Base-by-base conservation (phyloP, 64 coral and sea anemone genomes). In the Montipora sp. region DNA sequence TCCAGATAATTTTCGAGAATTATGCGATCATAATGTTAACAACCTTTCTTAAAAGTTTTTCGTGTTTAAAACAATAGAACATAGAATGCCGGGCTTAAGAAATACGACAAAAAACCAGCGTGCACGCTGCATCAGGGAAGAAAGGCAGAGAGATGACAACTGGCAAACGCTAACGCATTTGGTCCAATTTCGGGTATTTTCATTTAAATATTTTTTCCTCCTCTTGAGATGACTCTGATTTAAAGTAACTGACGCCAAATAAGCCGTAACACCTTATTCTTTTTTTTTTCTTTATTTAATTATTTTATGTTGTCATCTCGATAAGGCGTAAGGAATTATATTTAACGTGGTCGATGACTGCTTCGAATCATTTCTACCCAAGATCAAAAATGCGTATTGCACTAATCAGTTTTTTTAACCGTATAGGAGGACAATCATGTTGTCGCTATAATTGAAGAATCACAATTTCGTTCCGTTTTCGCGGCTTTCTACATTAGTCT, bases 181-280 rank as follows among this genome's bases (percentile, higher is more conserved):
- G 47, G 82, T 85, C 18, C 82, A 85, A 8, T 85, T 85, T 85
- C 82, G 82, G 82, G 82, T 85, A 85, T 71, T 84, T 69, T 13
- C 5, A 53, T 18, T 68, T 36, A 36, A 14, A 68, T 14, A 0
- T 78, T 3, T 2, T 75, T 18, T 48, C 15, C 44, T 13, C 11
- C 47, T 47, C 16, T 3, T 23, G 68, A 20, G 68, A 7, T 71
- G 18, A 71, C 21, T 71, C 3, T 71, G 18, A 71, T 23, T 71
- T 71, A 5, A 71, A 20, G 68, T 71, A 71, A 71, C 20, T 19
- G 68, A 4, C 3, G 68, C 68, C 11, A 63, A 63, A 63, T 0
- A 12, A 12, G 9, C 9, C 8, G 11, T 23, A 16, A 57, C n/a
- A 18, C 48, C 16, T 49, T 2, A 19, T 45, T 78, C 22, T 55